A percentile compares a stretch with the other conserved stretches of the same genome.
phyloP scores from a whole-genome alignment of 2,797 vertebrate genomes.

The Gobionotothen gibberifrons region DNA sequence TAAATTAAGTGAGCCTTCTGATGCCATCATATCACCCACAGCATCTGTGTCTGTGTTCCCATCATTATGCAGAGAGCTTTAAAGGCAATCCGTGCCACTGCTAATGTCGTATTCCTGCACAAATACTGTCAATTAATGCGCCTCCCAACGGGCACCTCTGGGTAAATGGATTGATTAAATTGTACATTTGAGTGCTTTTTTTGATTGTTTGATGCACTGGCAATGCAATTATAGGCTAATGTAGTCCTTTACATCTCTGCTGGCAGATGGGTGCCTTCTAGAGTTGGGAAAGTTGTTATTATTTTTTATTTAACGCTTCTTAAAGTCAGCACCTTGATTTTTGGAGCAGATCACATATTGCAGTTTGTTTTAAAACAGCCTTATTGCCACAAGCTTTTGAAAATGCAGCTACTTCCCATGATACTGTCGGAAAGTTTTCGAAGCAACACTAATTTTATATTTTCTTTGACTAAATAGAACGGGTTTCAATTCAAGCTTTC shows the following conservation, averaged over 20 bases:
- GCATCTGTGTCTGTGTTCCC: slow-evolving; percentile 75
- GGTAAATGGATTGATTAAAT: slow-evolving; percentile 67
- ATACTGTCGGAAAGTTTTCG: too few relatives aligned
- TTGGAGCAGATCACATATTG: slow-evolving; percentile 11
- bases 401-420: too few relatives aligned
- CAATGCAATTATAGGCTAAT: slow-evolving; percentile 37
- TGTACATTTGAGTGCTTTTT: slow-evolving; percentile 56
- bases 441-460: too few relatives aligned
- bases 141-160: slow-evolving; percentile 59
- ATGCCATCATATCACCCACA: slow-evolving; percentile 73
- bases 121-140: slow-evolving; percentile 72
- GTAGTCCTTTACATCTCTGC: slow-evolving; percentile 11
- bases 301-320: not conserved
- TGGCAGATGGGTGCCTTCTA: slow-evolving; percentile 3
- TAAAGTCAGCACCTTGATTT: slow-evolving; percentile 15
- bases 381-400: too few relatives aligned
- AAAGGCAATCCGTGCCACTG: slow-evolving; percentile 65
- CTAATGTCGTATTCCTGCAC: slow-evolving; percentile 68
- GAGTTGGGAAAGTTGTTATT: not conserved
- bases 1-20: slow-evolving; percentile 77
- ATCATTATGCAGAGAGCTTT: slow-evolving; percentile 73
- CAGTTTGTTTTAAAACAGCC: not conserved
- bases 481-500: too few relatives aligned
- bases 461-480: too few relatives aligned
- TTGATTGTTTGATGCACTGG: slow-evolving; percentile 39